phyloP scores from a whole-genome alignment of 30 jellyfish, hydroid and myxozoan genomes.

The Pelagia noctiluca region DNA sequence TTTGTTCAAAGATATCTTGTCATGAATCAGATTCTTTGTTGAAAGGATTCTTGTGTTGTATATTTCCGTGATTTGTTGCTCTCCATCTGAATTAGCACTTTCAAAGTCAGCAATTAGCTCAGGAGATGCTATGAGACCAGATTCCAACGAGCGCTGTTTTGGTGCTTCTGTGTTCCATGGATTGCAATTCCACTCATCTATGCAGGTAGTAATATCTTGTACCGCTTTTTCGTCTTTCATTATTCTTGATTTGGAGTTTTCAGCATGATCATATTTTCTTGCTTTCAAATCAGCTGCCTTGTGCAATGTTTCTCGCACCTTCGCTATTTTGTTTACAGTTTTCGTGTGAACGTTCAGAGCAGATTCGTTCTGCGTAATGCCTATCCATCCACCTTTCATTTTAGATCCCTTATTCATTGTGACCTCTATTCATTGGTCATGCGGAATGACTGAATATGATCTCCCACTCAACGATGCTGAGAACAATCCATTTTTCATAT shows the following conservation, averaged over 20 bases:
- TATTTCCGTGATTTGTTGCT: neutral
- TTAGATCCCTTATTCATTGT: slow-evolving; percentile 18
- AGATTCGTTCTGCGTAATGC: neutral
- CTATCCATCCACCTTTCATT: slow-evolving; percentile 25
- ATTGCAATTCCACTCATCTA: neutral
- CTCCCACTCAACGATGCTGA: neutral
- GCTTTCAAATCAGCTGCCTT: neutral
- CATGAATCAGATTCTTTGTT: neutral
- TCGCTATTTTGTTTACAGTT: neutral
- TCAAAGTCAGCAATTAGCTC: neutral
- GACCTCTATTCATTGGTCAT: neutral
- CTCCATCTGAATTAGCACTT: neutral
- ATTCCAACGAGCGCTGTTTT: neutral
- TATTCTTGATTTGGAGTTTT: neutral
- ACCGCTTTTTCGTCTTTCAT: neutral
- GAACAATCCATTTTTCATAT: neutral
- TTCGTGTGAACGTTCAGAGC: neutral
- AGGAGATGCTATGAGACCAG: neutral
- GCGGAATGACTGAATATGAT: neutral
- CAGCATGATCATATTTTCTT: neutral
- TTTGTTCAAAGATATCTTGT: neutral
- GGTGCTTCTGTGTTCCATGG: neutral
- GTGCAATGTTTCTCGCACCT: neutral
- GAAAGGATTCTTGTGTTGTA: neutral
- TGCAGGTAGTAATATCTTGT: neutral